Base-by-base conservation (phyloP, 53 echinoderm and acorn worm genomes). In the Glandiceps talaboti region DNA sequence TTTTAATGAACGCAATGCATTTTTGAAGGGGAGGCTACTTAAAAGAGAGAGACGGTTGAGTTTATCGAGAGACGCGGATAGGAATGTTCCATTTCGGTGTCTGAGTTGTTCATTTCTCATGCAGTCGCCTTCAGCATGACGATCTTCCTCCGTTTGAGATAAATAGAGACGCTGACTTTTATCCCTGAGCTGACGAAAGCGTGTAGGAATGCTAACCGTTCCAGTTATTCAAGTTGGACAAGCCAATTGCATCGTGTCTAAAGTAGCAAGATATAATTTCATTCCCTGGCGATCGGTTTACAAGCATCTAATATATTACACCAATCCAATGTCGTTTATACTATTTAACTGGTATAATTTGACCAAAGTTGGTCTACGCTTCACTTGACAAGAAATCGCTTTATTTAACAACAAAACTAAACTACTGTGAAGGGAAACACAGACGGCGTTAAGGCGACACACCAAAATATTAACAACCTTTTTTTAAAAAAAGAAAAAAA, bases 161-260 rank as follows among this genome's bases (percentile, higher is more conserved):
- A n/a, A n/a, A n/a, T n/a, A n/a, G n/a, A n/a, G n/a, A n/a, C n/a
- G n/a, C n/a, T n/a, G n/a, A n/a, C n/a, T n/a, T n/a, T n/a, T n/a
- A n/a, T n/a, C n/a, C n/a, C n/a, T n/a, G n/a, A n/a, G 0, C 31
- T 29, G 0, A 32, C 73, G 25, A 28, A 78, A 27, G 79, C 74
- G 0, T 32, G 75, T 28, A 79, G 85, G 85, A 80, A 80, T 30
- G 33, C 29, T 28, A 28, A 76, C 30, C 80, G 72, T 45, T 80
- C 79, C 80, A 85, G 85, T 80, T 25, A 80, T 79, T 75, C 31
- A 32, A 28, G 28, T 76, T 77, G 14, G 29, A 33, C 26, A 28
- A 33, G 33, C 26, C 29, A 81, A 81, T 29, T 25, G 0, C 26
- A 0, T 30, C 31, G 0, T n/a, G 28, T 14, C 64, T 45, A 45